These are phyloP conservation scores for Geodia barretti DNA, from an alignment of 37 sponge, comb jelly and placozoan genomes.

Conservation along the genomic window DNA sequence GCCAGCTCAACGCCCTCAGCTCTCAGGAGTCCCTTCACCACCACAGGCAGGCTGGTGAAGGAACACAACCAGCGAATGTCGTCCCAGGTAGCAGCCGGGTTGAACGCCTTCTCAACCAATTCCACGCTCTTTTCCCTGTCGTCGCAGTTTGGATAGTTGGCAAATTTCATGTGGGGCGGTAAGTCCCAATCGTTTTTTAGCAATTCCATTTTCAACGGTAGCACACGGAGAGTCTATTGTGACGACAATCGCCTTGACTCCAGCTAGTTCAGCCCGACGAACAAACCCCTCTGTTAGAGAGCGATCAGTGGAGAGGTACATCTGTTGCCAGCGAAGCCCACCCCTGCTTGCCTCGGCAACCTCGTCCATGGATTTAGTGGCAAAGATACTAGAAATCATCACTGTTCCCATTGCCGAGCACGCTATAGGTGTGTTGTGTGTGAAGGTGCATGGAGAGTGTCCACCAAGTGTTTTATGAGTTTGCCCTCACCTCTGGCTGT, in stretches of 20 bases:
- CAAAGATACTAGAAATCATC: slow-evolving; percentile 55
- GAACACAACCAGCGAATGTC: slow-evolving; percentile 55
- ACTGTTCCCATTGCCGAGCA: slow-evolving; percentile 13
- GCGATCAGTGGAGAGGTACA: slow-evolving; percentile 32
- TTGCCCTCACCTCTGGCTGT: slow-evolving; percentile 85
- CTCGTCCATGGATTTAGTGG: slow-evolving; percentile 50
- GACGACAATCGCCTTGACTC: slow-evolving; percentile 59
- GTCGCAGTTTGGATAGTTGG: slow-evolving; percentile 52
- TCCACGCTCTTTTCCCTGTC: neutral
- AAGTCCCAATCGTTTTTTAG: slow-evolving; percentile 32
- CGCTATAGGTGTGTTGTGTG: slow-evolving; percentile 4
- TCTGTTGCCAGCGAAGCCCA: slow-evolving; percentile 60
- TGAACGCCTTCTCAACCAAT: neutral
- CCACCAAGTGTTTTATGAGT: no score
- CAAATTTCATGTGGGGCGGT: slow-evolving; percentile 48
- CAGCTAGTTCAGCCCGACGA: slow-evolving; percentile 25
- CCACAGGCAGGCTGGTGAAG: slow-evolving; percentile 56
- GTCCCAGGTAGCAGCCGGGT: slow-evolving; percentile 56
- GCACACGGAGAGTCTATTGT: slow-evolving; percentile 58
- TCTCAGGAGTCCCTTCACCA: slow-evolving; percentile 71
- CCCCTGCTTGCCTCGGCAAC: slow-evolving; percentile 25
- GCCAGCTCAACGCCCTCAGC: slow-evolving; percentile 68
- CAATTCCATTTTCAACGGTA: slow-evolving; percentile 41
- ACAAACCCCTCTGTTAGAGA: slow-evolving; percentile 31
- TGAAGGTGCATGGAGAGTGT: no score